Evolutionary conservation across 2,797 vertebrate genomes (phyloP).

Genomic region (Neopelma chrysocephalum): DNA sequence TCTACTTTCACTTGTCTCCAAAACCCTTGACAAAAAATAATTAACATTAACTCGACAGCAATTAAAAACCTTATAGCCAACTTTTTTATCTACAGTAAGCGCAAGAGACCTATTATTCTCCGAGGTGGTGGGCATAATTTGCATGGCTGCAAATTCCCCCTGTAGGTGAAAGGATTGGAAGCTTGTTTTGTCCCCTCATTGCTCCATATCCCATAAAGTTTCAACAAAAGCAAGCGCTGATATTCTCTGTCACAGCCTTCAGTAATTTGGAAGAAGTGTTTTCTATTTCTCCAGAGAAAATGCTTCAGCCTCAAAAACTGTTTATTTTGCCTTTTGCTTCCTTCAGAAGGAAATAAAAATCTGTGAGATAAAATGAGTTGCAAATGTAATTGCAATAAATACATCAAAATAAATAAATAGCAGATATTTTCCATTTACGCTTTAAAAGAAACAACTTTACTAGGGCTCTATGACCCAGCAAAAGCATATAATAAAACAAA

Average conservation of each 20-base stretch:
- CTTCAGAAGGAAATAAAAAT: conserved; percentile 31
- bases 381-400: conserved; percentile 41
- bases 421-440: neutral
- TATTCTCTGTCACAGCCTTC: neutral
- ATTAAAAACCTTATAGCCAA: neutral
- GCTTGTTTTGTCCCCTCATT: neutral
- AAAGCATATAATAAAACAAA: neutral
- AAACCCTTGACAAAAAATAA: neutral
- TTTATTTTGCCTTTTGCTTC: neutral
- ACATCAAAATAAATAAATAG: conserved; percentile 40
- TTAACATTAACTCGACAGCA: neutral
- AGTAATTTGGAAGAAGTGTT: neutral
- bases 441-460: conserved; percentile 17
- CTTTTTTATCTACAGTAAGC: neutral
- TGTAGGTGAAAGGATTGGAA: neutral
- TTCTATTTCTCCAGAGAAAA: conserved; percentile 37
- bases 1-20: neutral
- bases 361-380: conserved; percentile 8
- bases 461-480: neutral
- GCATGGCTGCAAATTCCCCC: neutral
- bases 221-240: neutral
- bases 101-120: neutral
- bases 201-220: neutral
- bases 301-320: neutral
- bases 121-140: neutral